Conservation (phyloP, 2,797 vertebrate genomes). For the Oreonectes daqikongensis region DNA sequence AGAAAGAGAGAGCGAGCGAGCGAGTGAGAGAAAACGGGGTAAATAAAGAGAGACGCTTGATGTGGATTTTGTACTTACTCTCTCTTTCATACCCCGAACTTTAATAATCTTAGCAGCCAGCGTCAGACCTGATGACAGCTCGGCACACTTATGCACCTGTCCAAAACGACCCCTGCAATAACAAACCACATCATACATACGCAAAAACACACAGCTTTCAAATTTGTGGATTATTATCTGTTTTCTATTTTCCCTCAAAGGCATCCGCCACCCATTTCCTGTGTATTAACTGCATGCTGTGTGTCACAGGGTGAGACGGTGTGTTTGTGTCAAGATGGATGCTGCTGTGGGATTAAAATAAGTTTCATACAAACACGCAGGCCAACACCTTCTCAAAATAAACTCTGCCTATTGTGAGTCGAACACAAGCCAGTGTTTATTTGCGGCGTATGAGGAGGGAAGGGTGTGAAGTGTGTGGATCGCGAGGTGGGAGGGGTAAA, state of each 20-base stretch:
- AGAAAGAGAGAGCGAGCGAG: constrained; percentile 14
- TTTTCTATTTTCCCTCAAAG: neutral
- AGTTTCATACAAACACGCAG: constrained; percentile 56
- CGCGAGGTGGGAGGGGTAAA: constrained; percentile 58
- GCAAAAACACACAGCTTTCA: constrained; percentile 42
- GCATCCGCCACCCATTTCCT: neutral
- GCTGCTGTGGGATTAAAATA: constrained; percentile 32
- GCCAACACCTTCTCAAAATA: constrained; percentile 74
- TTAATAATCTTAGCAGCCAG: constrained; percentile 89
- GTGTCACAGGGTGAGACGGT: neutral
- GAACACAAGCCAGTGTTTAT: constrained; percentile 66
- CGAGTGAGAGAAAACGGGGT: neutral
- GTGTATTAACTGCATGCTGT: constrained; percentile 3
- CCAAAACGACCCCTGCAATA: constrained; percentile 84
- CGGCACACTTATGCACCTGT: constrained; percentile 86
- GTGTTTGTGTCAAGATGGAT: constrained; percentile 36
- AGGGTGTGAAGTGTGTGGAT: constrained; percentile 61
- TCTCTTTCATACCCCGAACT: constrained; percentile 83
- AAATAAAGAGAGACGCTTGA: neutral
- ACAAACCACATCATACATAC: neutral
- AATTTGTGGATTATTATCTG: neutral
- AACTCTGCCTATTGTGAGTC: constrained; percentile 65
- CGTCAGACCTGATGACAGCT: constrained; percentile 79
- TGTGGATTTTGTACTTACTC: constrained; percentile 70
- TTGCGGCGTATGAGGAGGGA: constrained; percentile 58